Conservation (phyloP, 35 echinoderm and acorn worm species). For the Chiridota heheva region DNA sequence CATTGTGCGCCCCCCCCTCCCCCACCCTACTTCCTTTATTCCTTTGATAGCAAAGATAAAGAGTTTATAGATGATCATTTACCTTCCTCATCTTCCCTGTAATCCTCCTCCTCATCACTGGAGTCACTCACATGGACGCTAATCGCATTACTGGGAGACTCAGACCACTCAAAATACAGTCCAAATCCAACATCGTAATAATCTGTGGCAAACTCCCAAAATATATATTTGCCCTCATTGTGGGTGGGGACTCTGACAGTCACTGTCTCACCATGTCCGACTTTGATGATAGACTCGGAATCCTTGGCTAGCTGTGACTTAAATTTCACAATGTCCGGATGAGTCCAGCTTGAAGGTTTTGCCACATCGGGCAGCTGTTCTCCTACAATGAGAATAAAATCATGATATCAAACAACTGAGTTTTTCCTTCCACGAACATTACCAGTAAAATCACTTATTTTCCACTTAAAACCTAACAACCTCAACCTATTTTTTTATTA, state of each 20-base stretch:
- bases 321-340: constrained; percentile 73
- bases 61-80: no score
- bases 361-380: constrained; percentile 72
- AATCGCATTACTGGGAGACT: constrained; percentile 81
- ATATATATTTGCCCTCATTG: constrained; percentile 90
- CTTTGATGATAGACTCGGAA: constrained; percentile 80
- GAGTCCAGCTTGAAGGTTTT: constrained; percentile 93
- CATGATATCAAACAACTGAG: no score
- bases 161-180: constrained; percentile 97
- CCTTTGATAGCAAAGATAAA: no score
- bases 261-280: constrained; percentile 91
- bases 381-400: constrained; percentile 31
- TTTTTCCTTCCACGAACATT: no score
- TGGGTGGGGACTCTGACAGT: constrained; percentile 96
- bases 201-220: constrained; percentile 99
- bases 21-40: no score
- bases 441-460: neutral
- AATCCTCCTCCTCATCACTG: constrained; percentile 85
- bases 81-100: constrained; percentile 84
- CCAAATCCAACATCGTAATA: constrained; percentile 98
- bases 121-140: constrained; percentile 98
- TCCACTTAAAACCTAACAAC: neutral
- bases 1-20: no score
- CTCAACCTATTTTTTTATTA: neutral
- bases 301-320: constrained; percentile 87